phyloP scores from a whole-genome alignment of 2,888 invertebrate genomes.

The Pterostichus niger region DNA sequence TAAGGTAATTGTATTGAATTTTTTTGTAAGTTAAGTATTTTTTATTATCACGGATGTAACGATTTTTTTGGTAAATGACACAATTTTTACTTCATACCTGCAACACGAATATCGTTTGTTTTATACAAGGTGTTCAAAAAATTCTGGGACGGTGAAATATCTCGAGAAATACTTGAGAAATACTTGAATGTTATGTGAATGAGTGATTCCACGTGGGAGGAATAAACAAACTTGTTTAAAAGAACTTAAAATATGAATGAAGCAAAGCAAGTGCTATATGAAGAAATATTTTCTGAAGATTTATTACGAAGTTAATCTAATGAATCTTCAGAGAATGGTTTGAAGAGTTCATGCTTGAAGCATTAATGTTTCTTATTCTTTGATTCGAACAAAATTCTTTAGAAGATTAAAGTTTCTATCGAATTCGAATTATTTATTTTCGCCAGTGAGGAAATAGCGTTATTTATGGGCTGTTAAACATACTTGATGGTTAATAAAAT shows the following conservation, averaged over 20 bases:
- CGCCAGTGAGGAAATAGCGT: conserved; percentile 18
- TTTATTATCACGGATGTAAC: background rate
- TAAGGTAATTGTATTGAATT: conserved; percentile 9
- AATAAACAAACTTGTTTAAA: too few species aligned
- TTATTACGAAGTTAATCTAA: too few species aligned
- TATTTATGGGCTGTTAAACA: conserved; percentile 47
- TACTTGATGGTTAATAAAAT: conserved; percentile 51
- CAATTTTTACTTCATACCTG: background rate
- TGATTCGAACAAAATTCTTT: background rate
- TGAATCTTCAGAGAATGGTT: background rate
- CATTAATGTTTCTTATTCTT: background rate
- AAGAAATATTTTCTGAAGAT: too few species aligned
- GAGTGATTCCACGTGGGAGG: too few species aligned
- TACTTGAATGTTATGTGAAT: too few species aligned
- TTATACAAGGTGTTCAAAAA: too few species aligned
- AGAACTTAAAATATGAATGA: too few species aligned
- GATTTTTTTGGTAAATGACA: conserved; percentile 13
- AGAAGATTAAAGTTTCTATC: too few species aligned
- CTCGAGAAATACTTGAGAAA: too few species aligned
- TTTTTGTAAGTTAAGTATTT: background rate
- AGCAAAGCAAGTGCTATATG: too few species aligned
- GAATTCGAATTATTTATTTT: conserved; percentile 26
- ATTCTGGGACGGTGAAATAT: too few species aligned
- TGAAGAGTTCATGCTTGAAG: background rate
- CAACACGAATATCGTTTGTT: too few species aligned